These are phyloP conservation scores for Latrodectus hesperus DNA, from an alignment of 2,888 invertebrate species.

Conservation along the genomic window DNA sequence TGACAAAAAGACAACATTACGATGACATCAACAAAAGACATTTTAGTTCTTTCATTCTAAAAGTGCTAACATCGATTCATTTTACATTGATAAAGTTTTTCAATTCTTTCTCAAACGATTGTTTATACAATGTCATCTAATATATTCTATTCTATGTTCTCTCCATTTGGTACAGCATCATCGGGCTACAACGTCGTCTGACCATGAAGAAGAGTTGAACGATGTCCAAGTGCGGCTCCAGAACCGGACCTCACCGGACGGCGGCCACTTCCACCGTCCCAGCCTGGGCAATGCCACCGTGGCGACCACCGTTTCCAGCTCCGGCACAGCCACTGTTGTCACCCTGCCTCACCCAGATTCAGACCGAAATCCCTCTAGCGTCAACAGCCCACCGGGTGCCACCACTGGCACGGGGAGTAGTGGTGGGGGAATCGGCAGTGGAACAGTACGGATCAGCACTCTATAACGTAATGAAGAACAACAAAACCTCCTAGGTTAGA, in stretches of 20 bases:
- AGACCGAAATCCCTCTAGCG: conserved; percentile 40
- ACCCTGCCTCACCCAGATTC: conserved; percentile 65
- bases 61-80: too few species aligned
- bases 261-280: conserved; percentile 69
- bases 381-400: conserved; percentile 35
- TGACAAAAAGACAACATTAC: too few species aligned
- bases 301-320: conserved; percentile 55
- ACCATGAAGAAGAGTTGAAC: conserved; percentile 75
- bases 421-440: conserved; percentile 14
- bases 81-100: too few species aligned
- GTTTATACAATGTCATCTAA: neutral
- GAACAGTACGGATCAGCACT: conserved; percentile 63
- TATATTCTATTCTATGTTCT: neutral
- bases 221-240: conserved; percentile 75
- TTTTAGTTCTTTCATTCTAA: too few species aligned
- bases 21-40: too few species aligned
- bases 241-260: conserved; percentile 67
- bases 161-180: conserved; percentile 72
- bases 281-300: conserved; percentile 69
- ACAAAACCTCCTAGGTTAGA: neutral
- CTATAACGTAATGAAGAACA: conserved; percentile 23
- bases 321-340: conserved; percentile 55
- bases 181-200: conserved; percentile 74
- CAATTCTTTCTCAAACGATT: neutral
- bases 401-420: conserved; percentile 27